phyloP scores from a whole-genome alignment of 2,888 invertebrate species.

The Eustalomyia histrio region DNA sequence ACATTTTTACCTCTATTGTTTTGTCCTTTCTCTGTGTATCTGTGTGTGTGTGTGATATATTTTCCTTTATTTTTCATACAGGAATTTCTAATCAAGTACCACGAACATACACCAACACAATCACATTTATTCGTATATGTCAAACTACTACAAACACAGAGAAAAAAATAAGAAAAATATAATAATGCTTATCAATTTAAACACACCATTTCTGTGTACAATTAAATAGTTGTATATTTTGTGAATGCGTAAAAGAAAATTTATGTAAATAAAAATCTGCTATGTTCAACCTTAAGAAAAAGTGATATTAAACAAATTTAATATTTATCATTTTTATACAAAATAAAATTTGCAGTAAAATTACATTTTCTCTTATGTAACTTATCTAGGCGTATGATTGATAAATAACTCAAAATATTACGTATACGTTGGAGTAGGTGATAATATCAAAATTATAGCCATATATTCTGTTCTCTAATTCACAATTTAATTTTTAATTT shows the following conservation, averaged over 20 bases:
- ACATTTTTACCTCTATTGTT: constrained; percentile 1
- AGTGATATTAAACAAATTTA: too few relatives aligned
- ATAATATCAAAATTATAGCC: too few relatives aligned
- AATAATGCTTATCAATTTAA: constrained; percentile 40
- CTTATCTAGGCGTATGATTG: too few relatives aligned
- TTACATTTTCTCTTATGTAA: too few relatives aligned
- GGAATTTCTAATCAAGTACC: constrained; percentile 28
- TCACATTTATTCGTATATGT: not conserved
- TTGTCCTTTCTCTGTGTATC: not conserved
- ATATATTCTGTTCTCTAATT: too few relatives aligned
- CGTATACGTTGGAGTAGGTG: too few relatives aligned
- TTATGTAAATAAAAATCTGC: too few relatives aligned
- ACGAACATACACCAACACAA: constrained; percentile 8
- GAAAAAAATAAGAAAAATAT: not conserved
- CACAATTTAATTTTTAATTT: too few relatives aligned
- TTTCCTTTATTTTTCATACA: constrained; percentile 19
- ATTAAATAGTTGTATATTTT: constrained; percentile 2
- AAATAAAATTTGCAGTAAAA: too few relatives aligned
- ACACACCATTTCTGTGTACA: constrained; percentile 26
- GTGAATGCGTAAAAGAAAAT: not conserved
- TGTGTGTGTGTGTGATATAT: constrained; percentile 9
- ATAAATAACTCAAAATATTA: too few relatives aligned
- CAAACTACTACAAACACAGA: not conserved
- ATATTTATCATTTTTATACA: too few relatives aligned
- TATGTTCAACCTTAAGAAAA: too few relatives aligned